phyloP scores from a whole-genome alignment of 2,797 vertebrate species.

The Sus cebifrons region DNA sequence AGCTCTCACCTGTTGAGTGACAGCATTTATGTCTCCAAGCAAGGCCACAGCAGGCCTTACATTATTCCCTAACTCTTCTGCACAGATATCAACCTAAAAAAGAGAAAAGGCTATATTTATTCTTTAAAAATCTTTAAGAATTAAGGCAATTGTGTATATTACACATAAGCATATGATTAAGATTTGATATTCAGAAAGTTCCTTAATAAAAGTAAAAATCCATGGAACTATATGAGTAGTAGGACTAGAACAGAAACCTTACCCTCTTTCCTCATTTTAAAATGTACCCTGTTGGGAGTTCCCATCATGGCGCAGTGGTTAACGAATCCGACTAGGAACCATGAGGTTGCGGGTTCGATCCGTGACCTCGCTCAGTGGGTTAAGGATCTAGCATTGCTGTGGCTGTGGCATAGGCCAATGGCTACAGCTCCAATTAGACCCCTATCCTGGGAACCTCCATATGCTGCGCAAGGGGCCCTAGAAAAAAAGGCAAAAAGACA shows the following conservation, averaged over 20 bases:
- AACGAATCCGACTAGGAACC: no score
- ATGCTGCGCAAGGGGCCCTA: no score
- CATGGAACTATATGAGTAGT: neutral
- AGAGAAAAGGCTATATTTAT: constrained; percentile 20
- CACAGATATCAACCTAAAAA: constrained; percentile 96
- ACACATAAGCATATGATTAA: neutral
- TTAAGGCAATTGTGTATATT: neutral
- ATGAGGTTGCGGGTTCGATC: no score
- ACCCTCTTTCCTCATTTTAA: neutral
- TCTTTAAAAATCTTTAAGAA: constrained; percentile 50
- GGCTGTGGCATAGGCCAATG: no score
- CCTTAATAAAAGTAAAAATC: constrained; percentile 59
- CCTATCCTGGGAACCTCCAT: no score
- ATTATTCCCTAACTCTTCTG: constrained; percentile 98
- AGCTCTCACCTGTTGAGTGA: constrained; percentile 94
- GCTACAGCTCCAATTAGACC: no score
- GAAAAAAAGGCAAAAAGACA: no score
- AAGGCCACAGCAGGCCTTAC: constrained; percentile 94
- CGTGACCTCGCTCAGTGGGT: no score
- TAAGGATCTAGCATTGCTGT: no score
- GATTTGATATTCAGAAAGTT: constrained; percentile 7
- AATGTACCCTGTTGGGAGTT: neutral
- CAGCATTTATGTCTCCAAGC: constrained; percentile 94
- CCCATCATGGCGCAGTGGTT: no score
- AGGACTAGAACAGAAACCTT: neutral